Percentiles rank a stretch among this genome's conserved stretches.
Conservation (phyloP, 2,113 vertebrate species). For the Poecile atricapillus region DNA sequence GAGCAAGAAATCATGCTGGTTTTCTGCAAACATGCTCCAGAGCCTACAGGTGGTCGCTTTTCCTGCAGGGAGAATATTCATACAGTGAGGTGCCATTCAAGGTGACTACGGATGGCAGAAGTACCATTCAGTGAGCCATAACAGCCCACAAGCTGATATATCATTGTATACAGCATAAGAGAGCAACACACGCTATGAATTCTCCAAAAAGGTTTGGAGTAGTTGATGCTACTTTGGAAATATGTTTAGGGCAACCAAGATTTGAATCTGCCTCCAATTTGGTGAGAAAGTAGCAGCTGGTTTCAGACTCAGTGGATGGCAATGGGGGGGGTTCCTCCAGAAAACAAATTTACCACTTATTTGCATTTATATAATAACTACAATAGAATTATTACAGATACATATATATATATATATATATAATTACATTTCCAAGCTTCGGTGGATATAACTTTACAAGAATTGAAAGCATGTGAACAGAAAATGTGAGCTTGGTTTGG, state of each 20-base stretch:
- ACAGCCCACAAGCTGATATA: not conserved
- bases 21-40: not conserved
- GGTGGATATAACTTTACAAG: not conserved
- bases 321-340: not conserved
- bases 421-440: not conserved
- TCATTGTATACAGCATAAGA: not conserved
- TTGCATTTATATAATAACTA: not conserved
- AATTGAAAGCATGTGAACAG: not conserved
- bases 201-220: not conserved
- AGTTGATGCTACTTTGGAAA: not conserved
- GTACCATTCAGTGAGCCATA: not conserved
- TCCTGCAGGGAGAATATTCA: not conserved
- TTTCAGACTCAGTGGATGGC: not conserved
- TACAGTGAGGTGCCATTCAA: not conserved
- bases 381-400: not conserved
- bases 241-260: not conserved
- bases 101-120: not conserved
- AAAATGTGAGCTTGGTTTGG: not conserved
- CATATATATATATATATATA: too few species aligned
- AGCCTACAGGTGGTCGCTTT: not conserved
- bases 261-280: not conserved
- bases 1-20: not conserved
- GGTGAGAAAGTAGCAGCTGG: not conserved
- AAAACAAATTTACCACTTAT: not conserved
- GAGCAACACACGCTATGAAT: not conserved